Percentiles rank a stretch among this genome's conserved stretches.
Evolutionary conservation across 2,888 invertebrate species (phyloP).

Genomic region (Perizoma flavofasciatum): DNA sequence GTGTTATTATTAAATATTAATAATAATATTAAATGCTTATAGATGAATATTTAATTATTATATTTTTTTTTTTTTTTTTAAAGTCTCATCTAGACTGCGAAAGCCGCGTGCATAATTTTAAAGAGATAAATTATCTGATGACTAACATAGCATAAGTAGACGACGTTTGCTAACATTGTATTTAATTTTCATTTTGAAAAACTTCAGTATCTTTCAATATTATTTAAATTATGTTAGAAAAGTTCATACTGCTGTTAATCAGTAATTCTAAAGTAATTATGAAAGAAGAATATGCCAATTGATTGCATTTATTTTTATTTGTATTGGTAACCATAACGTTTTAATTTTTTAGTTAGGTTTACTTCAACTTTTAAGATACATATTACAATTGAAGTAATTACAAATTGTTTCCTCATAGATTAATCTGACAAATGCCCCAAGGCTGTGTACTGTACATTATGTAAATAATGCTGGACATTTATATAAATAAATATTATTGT

Average conservation of each 20-base stretch:
- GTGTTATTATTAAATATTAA: too few species aligned
- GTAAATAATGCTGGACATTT: slow-evolving; percentile 66
- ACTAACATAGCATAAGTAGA: too few species aligned
- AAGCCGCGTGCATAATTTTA: too few species aligned
- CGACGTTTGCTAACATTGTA: neutral
- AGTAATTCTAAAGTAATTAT: neutral
- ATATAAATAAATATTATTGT: too few species aligned
- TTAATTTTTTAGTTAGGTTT: neutral
- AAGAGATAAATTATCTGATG: too few species aligned
- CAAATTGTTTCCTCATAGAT: slow-evolving; percentile 50
- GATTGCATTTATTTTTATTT: slow-evolving; percentile 36
- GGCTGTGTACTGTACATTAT: slow-evolving; percentile 77
- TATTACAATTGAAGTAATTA: slow-evolving; percentile 56
- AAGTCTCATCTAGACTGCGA: too few species aligned
- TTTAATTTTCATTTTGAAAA: neutral
- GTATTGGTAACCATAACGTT: neutral
- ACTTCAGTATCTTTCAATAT: slow-evolving; percentile 2
- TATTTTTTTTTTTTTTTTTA: too few species aligned
- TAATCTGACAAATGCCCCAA: slow-evolving; percentile 66
- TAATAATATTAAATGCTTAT: too few species aligned
- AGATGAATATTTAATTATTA: too few species aligned
- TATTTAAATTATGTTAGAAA: slow-evolving; percentile 15
- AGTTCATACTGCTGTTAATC: neutral
- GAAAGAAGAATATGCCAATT: slow-evolving; percentile 25
- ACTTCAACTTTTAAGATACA: neutral